These are phyloP conservation scores for Oeneis ivallda DNA, from an alignment of 2,888 invertebrate species.

Conservation along the genomic window DNA sequence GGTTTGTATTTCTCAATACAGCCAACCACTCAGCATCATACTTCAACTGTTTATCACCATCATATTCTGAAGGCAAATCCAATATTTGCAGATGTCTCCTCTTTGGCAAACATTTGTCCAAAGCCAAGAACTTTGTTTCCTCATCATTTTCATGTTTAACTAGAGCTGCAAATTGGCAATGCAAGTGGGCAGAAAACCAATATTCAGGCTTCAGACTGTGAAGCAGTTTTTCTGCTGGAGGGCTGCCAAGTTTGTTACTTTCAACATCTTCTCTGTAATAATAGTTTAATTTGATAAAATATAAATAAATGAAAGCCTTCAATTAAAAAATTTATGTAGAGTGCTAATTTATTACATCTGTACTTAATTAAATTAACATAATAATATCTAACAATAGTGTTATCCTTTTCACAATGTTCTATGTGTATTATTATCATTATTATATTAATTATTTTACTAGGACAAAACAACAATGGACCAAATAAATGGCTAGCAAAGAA, in stretches of 20 bases:
- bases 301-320: too few relatives aligned
- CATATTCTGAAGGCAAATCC: constrained; percentile 81
- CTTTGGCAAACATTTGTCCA: constrained; percentile 97
- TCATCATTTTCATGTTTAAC: constrained; percentile 85
- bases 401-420: too few relatives aligned
- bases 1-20: constrained; percentile 93
- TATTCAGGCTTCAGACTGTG: constrained; percentile 89
- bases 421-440: too few relatives aligned
- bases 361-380: too few relatives aligned
- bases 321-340: too few relatives aligned
- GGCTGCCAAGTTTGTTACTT: constrained; percentile 91
- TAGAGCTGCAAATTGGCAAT: constrained; percentile 96
- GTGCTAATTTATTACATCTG: too few relatives aligned
- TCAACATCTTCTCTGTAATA: constrained; percentile 88
- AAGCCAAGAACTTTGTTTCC: constrained; percentile 91
- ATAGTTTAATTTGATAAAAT: constrained; percentile 8
- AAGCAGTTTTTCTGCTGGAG: constrained; percentile 91
- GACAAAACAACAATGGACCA: too few relatives aligned
- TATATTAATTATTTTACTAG: too few relatives aligned
- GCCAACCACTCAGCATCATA: constrained; percentile 98
- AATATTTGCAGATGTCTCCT: constrained; percentile 94
- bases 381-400: too few relatives aligned
- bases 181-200: constrained; percentile 99
- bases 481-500: too few relatives aligned
- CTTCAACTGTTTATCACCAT: constrained; percentile 79